Conservation (phyloP, 2,113 vertebrate genomes). For the Nycticebus coucang region DNA sequence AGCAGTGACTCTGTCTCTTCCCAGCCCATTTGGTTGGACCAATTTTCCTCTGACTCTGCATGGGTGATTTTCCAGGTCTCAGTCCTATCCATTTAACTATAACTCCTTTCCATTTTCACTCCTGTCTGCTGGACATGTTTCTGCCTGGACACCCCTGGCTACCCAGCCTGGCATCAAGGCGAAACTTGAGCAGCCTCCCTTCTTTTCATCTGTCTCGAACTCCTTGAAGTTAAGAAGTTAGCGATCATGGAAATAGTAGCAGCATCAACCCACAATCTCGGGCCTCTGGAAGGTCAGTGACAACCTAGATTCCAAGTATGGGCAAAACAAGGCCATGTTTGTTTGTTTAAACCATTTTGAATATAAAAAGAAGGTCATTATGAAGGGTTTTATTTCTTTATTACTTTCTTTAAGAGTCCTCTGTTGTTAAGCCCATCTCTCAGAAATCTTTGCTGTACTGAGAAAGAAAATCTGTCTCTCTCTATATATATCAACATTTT, state of each 20-base stretch:
- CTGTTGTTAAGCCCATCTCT: neutral
- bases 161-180: neutral
- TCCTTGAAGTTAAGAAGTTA: neutral
- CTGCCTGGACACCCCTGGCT: neutral
- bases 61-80: neutral
- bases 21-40: neutral
- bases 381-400: neutral
- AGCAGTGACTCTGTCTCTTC: neutral
- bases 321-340: neutral
- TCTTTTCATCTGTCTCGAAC: neutral
- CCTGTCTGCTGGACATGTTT: neutral
- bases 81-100: neutral
- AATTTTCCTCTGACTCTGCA: neutral
- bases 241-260: neutral
- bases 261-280: no score
- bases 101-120: neutral
- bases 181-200: neutral
- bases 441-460: slow-evolving; percentile 8
- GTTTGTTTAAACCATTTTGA: slow-evolving; percentile 4
- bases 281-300: neutral
- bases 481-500: neutral
- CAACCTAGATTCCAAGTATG: neutral
- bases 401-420: neutral
- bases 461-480: neutral
- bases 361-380: neutral